phyloP scores from a whole-genome alignment of 2,797 vertebrate species.

The Diglossa cyanea region DNA sequence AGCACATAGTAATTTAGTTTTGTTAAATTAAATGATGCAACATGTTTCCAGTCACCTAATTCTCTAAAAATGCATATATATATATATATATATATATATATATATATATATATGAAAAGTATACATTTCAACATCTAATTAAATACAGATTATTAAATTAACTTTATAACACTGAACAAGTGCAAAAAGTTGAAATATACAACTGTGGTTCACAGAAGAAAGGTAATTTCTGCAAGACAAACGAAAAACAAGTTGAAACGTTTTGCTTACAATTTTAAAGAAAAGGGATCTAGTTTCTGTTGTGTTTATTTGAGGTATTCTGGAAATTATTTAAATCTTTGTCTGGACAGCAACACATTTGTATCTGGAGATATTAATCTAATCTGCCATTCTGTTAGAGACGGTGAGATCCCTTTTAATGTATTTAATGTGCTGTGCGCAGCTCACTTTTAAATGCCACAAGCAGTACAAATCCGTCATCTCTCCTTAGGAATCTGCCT shows the following conservation, averaged over 20 bases:
- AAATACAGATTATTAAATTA: not conserved
- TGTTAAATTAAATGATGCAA: not conserved
- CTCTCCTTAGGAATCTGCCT: slow-evolving; percentile 70
- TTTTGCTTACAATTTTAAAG: not conserved
- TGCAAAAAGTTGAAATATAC: not conserved
- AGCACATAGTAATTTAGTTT: not conserved
- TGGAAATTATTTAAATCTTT: slow-evolving; percentile 3
- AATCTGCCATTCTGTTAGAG: not conserved
- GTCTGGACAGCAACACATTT: not conserved
- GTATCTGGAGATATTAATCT: not conserved
- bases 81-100: not conserved
- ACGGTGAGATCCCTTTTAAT: not conserved
- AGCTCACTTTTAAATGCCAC: slow-evolving; percentile 56
- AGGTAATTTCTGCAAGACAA: not conserved
- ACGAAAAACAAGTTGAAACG: not conserved
- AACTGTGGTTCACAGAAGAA: not conserved
- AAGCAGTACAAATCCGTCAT: slow-evolving; percentile 35
- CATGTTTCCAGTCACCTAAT: not conserved
- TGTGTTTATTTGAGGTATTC: not conserved
- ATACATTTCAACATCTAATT: not conserved
- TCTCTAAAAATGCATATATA: not conserved
- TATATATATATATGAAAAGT: not conserved
- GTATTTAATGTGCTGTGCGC: not conserved
- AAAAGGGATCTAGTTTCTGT: not conserved
- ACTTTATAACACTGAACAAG: not conserved